Evolutionary conservation across 2,797 vertebrate genomes (phyloP), one percentile per base, ranked within the genome.

Genomic region (Darevskia nairensis): DNA sequence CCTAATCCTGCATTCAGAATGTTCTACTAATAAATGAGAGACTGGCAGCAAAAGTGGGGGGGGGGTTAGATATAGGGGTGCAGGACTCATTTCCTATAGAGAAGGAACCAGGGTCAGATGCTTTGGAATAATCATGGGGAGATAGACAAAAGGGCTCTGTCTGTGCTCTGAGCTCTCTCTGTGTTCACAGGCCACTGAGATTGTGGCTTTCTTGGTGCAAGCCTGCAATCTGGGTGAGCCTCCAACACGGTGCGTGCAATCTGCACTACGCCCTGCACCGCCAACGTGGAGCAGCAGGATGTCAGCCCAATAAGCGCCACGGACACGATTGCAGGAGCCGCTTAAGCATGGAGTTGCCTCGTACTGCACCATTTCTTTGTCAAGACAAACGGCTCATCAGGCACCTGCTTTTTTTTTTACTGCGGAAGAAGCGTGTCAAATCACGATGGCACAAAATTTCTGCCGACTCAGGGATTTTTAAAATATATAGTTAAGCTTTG

Each of bases 141-240:
- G 41, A 21, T 10, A 17, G 0, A 68, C 71, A 46, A 44, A 87
- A n/a, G 3, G 66, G 27, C 32, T 68, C 72, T 76, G 1, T 61
- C 41, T 85, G 35, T 3, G 85, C 6, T 0, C 0, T 0, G 0
- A 21, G 32, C 13, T n/a, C 82, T 75, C 29, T 1, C 0, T 41
- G 0, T 35, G 32, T 82, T 79, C 66, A 6, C n/a, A 64, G 50
- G 2, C 32, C 50, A 50, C 23, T 23, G 59, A 69, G 59, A 55
- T 68, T 66, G 17, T 75, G 23, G 50, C 27, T 46, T 8, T 4
- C 8, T 4, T 69, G 61, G 25, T 32, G 25, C 23, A 68, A 69
- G 71, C 80, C 72, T 46, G 59, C 39, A 80, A 13, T 29, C 15
- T 8, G 23, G 55, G 35, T 19, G 17, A 68, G 25, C 27, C 27